A percentile compares a stretch with the other conserved stretches of the same genome.
Evolutionary conservation across 2,113 vertebrate genomes (phyloP).

Genomic region (Neolamprologus falcicula): DNA sequence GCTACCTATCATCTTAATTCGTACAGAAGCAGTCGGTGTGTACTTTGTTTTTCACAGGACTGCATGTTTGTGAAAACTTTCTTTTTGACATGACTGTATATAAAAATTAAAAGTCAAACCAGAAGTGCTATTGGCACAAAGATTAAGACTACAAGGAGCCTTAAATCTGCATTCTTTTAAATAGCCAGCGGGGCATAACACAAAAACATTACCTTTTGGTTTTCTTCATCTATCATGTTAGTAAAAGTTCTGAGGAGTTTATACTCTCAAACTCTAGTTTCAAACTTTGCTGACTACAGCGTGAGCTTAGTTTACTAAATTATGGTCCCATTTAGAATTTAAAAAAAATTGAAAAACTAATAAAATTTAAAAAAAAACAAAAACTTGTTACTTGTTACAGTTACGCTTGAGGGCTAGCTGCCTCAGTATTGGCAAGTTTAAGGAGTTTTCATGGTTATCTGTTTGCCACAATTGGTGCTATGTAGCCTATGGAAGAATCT

Average conservation of each 20-base stretch:
- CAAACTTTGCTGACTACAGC: background rate
- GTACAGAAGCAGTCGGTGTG: background rate
- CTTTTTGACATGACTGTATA: background rate
- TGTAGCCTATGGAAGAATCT: background rate
- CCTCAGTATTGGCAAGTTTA: background rate
- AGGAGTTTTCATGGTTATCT: background rate
- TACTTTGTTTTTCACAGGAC: background rate
- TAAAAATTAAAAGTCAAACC: background rate
- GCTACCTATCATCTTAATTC: background rate
- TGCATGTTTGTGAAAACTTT: background rate
- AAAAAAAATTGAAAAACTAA: background rate
- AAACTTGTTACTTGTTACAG: background rate
- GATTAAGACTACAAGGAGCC: background rate
- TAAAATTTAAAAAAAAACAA: fast-evolving
- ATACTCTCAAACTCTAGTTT: background rate
- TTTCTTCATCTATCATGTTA: background rate
- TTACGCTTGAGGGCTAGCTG: background rate
- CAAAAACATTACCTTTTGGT: background rate
- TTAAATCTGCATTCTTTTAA: background rate
- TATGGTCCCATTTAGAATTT: background rate
- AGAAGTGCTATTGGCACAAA: background rate
- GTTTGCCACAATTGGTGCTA: background rate
- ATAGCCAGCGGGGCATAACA: background rate
- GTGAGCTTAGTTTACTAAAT: background rate
- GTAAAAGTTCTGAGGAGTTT: background rate